Evolutionary conservation across 2,888 invertebrate species (phyloP).

Genomic region (Cephalotes varians): DNA sequence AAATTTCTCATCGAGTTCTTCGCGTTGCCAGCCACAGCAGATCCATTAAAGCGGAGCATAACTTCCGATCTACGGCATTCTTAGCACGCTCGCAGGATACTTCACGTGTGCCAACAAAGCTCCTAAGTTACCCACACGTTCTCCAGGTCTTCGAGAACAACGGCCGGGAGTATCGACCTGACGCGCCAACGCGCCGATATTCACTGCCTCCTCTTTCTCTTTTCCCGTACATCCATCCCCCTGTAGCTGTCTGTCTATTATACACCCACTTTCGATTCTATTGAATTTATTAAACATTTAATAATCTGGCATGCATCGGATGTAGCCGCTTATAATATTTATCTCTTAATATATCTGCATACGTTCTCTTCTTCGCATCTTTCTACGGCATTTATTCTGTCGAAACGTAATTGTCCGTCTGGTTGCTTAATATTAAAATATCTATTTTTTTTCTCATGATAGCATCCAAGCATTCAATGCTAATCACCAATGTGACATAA

Average conservation of each 20-base stretch:
- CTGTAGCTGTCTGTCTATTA: background rate
- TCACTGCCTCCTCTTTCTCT: slow-evolving; percentile 29
- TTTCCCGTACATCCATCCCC: background rate
- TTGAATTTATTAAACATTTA: slow-evolving; percentile 32
- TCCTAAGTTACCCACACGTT: slow-evolving; percentile 45
- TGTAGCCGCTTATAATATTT: slow-evolving; percentile 6
- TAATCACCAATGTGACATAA: background rate
- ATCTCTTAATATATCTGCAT: background rate
- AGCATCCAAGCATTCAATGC: background rate
- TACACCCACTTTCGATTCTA: slow-evolving; percentile 14
- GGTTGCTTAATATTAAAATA: background rate
- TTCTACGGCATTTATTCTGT: background rate
- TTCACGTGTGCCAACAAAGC: slow-evolving; percentile 44
- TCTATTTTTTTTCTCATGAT: background rate
- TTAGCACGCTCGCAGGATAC: slow-evolving; percentile 51
- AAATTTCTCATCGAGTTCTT: slow-evolving; percentile 42
- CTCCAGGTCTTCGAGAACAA: slow-evolving; percentile 43
- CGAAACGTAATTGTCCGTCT: background rate
- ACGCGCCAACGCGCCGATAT: slow-evolving; percentile 64
- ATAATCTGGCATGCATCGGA: background rate
- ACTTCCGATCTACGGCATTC: slow-evolving; percentile 45
- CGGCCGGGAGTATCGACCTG: slow-evolving; percentile 45
- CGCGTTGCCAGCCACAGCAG: slow-evolving; percentile 34
- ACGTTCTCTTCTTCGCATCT: background rate
- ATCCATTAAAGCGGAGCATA: slow-evolving; percentile 47